Percentiles rank a stretch among this genome's conserved stretches.
These are phyloP conservation scores for Neomonachus schauinslandi DNA, from an alignment of 2,113 vertebrate species.

Conservation along the genomic window DNA sequence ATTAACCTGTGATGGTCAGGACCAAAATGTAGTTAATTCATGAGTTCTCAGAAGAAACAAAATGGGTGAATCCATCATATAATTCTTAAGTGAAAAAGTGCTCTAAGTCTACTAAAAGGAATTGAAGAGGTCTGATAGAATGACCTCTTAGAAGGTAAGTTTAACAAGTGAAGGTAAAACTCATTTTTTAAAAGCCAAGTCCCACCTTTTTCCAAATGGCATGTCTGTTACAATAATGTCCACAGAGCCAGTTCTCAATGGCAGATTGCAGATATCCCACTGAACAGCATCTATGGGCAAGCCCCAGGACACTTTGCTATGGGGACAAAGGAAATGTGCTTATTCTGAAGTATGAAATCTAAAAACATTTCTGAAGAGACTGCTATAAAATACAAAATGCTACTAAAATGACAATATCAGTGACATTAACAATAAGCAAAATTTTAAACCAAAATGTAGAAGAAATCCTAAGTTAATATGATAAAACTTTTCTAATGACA, in stretches of 20 bases:
- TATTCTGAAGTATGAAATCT: background rate
- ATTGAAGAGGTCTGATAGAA: background rate
- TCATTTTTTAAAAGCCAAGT: background rate
- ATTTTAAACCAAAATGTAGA: background rate
- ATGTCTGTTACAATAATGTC: slow-evolving; percentile 96
- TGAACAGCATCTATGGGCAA: slow-evolving; percentile 93
- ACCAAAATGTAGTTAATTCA: background rate
- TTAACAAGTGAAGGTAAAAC: background rate
- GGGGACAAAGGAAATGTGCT: slow-evolving; percentile 53
- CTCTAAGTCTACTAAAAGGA: slow-evolving; percentile 28
- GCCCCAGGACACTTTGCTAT: slow-evolving; percentile 85
- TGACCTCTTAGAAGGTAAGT: background rate
- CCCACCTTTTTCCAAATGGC: slow-evolving; percentile 98
- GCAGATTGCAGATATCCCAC: slow-evolving; percentile 95
- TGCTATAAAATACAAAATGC: background rate
- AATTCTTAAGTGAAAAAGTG: background rate
- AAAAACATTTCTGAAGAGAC: slow-evolving; percentile 1
- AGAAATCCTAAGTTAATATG: background rate
- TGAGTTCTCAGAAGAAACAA: slow-evolving; percentile 30
- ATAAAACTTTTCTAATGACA: background rate
- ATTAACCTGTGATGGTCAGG: background rate
- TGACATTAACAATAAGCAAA: background rate
- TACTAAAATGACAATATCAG: background rate
- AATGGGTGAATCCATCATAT: background rate
- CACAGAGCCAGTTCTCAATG: slow-evolving; percentile 92